phyloP scores from a whole-genome alignment of 2,888 invertebrate genomes.

The Ptychoptera albimana region DNA sequence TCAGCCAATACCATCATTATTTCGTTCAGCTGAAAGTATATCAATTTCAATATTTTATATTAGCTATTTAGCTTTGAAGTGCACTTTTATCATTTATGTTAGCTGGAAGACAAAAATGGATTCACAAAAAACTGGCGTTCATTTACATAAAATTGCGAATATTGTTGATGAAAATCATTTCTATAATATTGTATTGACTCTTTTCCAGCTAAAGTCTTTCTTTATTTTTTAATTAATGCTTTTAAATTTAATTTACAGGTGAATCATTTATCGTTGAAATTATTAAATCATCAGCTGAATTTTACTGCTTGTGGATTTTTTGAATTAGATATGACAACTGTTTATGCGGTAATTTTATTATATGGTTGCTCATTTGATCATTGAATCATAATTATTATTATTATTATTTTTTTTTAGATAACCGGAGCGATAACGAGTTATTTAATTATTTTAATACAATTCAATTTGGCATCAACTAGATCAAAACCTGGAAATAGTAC shows the following conservation, averaged over 20 bases:
- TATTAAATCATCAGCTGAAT: constrained; percentile 28
- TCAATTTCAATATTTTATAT: constrained; percentile 21
- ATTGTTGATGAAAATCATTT: constrained; percentile 26
- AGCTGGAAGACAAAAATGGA: constrained; percentile 30
- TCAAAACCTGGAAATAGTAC: constrained; percentile 18
- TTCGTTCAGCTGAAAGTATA: constrained; percentile 26
- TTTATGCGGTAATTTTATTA: constrained; percentile 22
- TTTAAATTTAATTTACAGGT: constrained; percentile 12
- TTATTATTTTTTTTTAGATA: constrained; percentile 15
- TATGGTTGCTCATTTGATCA: not conserved
- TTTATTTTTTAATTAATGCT: not conserved
- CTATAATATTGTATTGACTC: constrained; percentile 23
- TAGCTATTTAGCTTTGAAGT: constrained; percentile 26
- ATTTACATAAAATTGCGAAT: constrained; percentile 27
- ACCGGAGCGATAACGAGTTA: constrained; percentile 30
- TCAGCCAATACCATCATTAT: constrained; percentile 22
- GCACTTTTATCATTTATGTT: constrained; percentile 26
- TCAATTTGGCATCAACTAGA: constrained; percentile 29
- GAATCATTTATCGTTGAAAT: constrained; percentile 28
- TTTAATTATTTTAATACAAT: constrained; percentile 29
- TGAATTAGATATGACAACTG: constrained; percentile 29
- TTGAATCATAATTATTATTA: not conserved
- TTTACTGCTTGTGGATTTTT: constrained; percentile 32
- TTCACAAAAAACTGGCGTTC: constrained; percentile 28
- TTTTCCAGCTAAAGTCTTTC: not conserved